These are phyloP conservation scores for Formica exsecta DNA, from an alignment of 1,140 invertebrate genomes.

Conservation along the genomic window DNA sequence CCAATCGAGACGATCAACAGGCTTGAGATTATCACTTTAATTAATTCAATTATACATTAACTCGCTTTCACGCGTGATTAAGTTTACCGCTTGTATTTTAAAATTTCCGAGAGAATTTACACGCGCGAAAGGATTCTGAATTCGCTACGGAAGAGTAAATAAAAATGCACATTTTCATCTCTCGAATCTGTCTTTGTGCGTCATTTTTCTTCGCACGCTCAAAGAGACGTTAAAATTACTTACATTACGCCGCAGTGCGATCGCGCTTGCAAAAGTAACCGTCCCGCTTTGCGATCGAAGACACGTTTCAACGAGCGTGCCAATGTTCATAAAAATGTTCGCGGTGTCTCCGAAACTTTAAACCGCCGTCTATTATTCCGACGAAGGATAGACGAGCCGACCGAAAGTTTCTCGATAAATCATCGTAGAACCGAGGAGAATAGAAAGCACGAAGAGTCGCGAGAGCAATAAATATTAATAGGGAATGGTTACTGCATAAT, in stretches of 20 bases:
- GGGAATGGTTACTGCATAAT: slow-evolving; percentile 72
- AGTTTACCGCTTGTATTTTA: neutral
- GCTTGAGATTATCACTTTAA: slow-evolving; percentile 48
- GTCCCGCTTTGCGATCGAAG: slow-evolving; percentile 22
- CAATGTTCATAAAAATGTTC: slow-evolving; percentile 75
- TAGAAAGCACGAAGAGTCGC: slow-evolving; percentile 72
- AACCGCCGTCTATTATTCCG: slow-evolving; percentile 77
- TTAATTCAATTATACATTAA: slow-evolving; percentile 27
- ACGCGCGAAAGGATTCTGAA: neutral
- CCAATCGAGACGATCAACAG: slow-evolving; percentile 53
- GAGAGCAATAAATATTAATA: slow-evolving; percentile 81
- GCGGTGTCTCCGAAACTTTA: slow-evolving; percentile 74
- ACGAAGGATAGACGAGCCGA: slow-evolving; percentile 67
- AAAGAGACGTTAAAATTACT: slow-evolving; percentile 29
- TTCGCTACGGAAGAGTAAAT: slow-evolving; percentile 11
- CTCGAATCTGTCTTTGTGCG: slow-evolving; percentile 11
- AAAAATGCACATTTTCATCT: slow-evolving; percentile 21
- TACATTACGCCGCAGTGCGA: slow-evolving; percentile 31
- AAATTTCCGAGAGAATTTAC: slow-evolving; percentile 31
- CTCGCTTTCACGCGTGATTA: neutral
- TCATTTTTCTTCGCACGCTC: neutral
- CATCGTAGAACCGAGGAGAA: slow-evolving; percentile 64
- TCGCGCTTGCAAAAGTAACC: slow-evolving; percentile 24
- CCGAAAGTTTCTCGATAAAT: slow-evolving; percentile 79
- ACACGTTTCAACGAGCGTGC: slow-evolving; percentile 50